phyloP scores from a whole-genome alignment of 1,140 invertebrate species.

The Neelides sp. region DNA sequence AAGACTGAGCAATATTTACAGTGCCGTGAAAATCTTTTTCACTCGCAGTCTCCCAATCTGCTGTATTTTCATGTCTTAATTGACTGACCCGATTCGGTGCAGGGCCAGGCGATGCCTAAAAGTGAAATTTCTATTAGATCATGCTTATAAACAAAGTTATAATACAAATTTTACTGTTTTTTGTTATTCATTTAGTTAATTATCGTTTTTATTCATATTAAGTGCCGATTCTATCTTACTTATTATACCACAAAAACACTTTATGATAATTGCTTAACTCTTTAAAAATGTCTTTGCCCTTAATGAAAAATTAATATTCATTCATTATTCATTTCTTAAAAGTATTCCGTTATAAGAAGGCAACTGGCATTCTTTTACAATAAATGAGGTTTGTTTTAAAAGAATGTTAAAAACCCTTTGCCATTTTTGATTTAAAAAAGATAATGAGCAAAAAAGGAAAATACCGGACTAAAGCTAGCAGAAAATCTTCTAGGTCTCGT shows the following conservation, averaged over 20 bases:
- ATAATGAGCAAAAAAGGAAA: background rate
- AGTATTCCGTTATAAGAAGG: background rate
- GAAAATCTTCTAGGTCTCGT: slow-evolving; percentile 28
- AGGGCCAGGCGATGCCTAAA: slow-evolving; percentile 26
- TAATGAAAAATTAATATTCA: background rate
- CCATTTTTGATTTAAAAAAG: background rate
- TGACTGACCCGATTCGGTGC: slow-evolving; percentile 30
- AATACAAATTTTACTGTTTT: too few relatives aligned
- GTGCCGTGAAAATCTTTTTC: slow-evolving; percentile 31
- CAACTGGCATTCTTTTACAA: too few relatives aligned
- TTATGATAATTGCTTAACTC: background rate
- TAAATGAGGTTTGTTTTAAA: too few relatives aligned
- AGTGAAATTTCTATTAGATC: too few relatives aligned
- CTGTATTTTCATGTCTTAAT: slow-evolving; percentile 25
- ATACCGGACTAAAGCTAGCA: slow-evolving; percentile 30
- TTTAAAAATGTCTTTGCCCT: too few relatives aligned
- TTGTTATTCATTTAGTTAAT: too few relatives aligned
- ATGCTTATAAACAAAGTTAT: background rate
- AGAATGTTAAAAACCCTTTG: background rate
- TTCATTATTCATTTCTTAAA: background rate
- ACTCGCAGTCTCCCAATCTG: slow-evolving; percentile 28
- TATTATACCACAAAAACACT: background rate
- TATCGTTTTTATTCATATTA: too few relatives aligned
- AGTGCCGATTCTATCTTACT: too few relatives aligned
- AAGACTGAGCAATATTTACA: slow-evolving; percentile 28